Conservation (phyloP, 2,888 invertebrate genomes). For the Andricus curvator region DNA sequence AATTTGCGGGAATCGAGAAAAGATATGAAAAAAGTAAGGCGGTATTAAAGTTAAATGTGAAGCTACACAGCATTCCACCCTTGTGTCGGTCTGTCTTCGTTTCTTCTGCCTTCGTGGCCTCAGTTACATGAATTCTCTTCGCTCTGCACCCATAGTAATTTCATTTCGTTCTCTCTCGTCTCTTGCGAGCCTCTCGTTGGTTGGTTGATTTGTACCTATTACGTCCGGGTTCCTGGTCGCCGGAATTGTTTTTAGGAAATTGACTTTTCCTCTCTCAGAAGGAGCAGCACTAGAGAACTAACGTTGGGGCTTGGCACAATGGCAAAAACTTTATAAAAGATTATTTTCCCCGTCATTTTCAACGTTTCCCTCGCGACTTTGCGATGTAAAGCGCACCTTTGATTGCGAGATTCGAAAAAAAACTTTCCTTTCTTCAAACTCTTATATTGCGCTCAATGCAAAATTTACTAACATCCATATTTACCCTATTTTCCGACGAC, state of each 20-base stretch:
- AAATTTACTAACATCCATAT: neutral
- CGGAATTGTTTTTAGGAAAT: slow-evolving; percentile 72
- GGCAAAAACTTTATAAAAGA: slow-evolving; percentile 33
- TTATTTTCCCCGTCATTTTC: slow-evolving; percentile 21
- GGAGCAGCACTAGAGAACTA: slow-evolving; percentile 40
- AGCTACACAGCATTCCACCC: slow-evolving; percentile 46
- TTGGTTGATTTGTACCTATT: slow-evolving; percentile 64
- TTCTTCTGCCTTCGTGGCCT: slow-evolving; percentile 35
- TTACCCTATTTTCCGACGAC: neutral
- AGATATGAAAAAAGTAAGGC: slow-evolving; percentile 28
- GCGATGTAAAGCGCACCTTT: slow-evolving; percentile 22
- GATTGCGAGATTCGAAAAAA: slow-evolving; percentile 15
- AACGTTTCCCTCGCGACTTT: slow-evolving; percentile 13
- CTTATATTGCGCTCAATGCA: neutral
- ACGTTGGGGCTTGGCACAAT: slow-evolving; percentile 25
- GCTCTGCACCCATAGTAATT: slow-evolving; percentile 64
- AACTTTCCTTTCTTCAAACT: neutral
- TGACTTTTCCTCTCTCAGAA: slow-evolving; percentile 65
- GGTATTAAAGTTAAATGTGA: slow-evolving; percentile 40
- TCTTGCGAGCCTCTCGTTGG: slow-evolving; percentile 53
- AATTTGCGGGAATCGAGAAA: slow-evolving; percentile 25
- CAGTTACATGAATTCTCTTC: slow-evolving; percentile 65
- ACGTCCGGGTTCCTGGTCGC: slow-evolving; percentile 60
- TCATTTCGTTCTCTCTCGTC: slow-evolving; percentile 66
- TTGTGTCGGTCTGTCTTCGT: slow-evolving; percentile 11